These are phyloP conservation scores for Xestoiulus laeticollis DNA, from an alignment of 2,888 invertebrate genomes.

Conservation along the genomic window DNA sequence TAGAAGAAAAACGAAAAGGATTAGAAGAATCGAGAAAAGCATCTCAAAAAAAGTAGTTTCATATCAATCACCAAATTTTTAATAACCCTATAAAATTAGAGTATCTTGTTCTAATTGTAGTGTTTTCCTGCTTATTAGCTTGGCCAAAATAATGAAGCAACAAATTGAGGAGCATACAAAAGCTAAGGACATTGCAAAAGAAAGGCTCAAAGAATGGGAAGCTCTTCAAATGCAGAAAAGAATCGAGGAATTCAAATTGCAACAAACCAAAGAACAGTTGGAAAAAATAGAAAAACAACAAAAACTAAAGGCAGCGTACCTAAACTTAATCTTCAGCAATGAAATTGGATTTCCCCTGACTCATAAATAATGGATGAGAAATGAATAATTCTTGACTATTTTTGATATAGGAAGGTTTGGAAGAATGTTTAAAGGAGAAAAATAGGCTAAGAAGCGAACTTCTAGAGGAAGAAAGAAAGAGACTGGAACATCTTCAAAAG, in stretches of 20 bases:
- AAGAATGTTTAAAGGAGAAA: constrained; percentile 30
- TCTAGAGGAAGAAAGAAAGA: constrained; percentile 5
- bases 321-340: not conserved
- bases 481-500: not conserved
- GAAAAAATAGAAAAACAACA: constrained; percentile 32
- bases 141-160: constrained; percentile 39
- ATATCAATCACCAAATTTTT: not conserved
- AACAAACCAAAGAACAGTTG: not conserved
- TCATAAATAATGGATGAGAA: not conserved
- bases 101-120: not conserved
- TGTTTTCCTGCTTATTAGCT: not conserved
- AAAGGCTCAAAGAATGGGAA: constrained; percentile 35
- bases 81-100: not conserved
- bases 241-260: not conserved
- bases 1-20: constrained; percentile 19
- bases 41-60: constrained; percentile 3
- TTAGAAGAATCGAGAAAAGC: not conserved
- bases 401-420: not conserved
- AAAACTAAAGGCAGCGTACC: constrained; percentile 39
- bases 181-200: not conserved
- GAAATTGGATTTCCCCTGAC: not conserved
- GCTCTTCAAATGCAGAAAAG: not conserved
- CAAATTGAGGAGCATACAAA: constrained; percentile 25
- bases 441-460: not conserved
- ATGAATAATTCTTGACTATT: not conserved